Evolutionary conservation across 2,113 vertebrate genomes (phyloP), one percentile per base, ranked within the genome.

Genomic region (Clinocottus analis): DNA sequence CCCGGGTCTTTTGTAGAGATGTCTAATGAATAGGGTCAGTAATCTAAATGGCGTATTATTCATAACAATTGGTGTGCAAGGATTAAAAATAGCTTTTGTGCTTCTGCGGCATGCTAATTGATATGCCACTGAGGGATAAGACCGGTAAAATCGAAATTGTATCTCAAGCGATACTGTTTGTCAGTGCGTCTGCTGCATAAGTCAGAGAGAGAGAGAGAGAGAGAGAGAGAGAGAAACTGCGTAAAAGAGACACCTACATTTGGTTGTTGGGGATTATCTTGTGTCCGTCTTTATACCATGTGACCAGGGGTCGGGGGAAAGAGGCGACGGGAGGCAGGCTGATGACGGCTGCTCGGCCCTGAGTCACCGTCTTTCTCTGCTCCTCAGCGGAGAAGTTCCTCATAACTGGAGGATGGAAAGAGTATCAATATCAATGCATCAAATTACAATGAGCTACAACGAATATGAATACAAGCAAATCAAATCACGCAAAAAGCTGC

Each of bases 261-360:
- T 96, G 94, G 93, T 79, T 93, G 94, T 93, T 97, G 58, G 97
- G 97, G 75, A 97, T 96, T 33, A 99, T 97, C 95, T 99, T 99
- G 90, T 97, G 96, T 58, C 98, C 98, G 0, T 98, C 97, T 90
- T 96, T 95, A 80, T 96, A 99, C 98, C 98, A 99, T 0, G 97
- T 99, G 90, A 97, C 97, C 29, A 98, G 92, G 0, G 97, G 97
- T 41, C 87, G 93, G 0, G 98, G 97, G 17, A 91, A 95, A 82
- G 97, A 96, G 67, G 87, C 56, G 59, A 99, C 94, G 3, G 91
- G 85, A 1, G 94, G 93, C 12, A 93, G 78, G 90, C 93, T 94
- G 35, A 99, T 93, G 79, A 99, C 67, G 0, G 96, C 95, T 0
- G 97, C 97, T 55, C 94, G 85, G n/a, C 97, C 97, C 89, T 95